phyloP scores from a whole-genome alignment of 2,888 invertebrate species.

The Hirtodrosophila trivittata region DNA sequence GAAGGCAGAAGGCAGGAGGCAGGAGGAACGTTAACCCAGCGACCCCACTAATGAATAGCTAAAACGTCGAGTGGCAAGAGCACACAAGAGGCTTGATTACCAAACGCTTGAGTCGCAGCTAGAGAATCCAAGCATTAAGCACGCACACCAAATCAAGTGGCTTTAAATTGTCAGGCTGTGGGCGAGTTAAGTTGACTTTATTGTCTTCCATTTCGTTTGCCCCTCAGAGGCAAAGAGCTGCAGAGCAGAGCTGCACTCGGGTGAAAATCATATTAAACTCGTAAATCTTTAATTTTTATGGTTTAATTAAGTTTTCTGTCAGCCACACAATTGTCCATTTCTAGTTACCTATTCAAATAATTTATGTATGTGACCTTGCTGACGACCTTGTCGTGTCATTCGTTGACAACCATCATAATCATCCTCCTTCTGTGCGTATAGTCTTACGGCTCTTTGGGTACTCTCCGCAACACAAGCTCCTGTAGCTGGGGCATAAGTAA shows the following conservation, averaged over 20 bases:
- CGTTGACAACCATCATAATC: slow-evolving; percentile 14
- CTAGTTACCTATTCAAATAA: neutral
- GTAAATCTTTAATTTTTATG: slow-evolving; percentile 74
- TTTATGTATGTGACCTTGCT: slow-evolving; percentile 50
- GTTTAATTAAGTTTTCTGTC: slow-evolving; percentile 55
- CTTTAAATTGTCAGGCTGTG: slow-evolving; percentile 65
- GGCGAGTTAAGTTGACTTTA: slow-evolving; percentile 38
- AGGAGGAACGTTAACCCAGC: slow-evolving; percentile 11
- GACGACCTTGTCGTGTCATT: slow-evolving; percentile 60
- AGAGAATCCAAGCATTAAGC: slow-evolving; percentile 67
- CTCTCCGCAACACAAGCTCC: too few species aligned
- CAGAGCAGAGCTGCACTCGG: slow-evolving; percentile 19
- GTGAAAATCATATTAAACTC: slow-evolving; percentile 44
- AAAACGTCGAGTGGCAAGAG: slow-evolving; percentile 54
- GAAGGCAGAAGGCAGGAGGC: neutral
- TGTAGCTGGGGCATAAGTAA: slow-evolving; percentile 54
- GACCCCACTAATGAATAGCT: slow-evolving; percentile 54
- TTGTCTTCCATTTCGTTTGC: slow-evolving; percentile 19
- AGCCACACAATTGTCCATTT: slow-evolving; percentile 9
- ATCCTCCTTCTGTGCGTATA: neutral
- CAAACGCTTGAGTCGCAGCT: slow-evolving; percentile 43
- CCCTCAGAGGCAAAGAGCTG: slow-evolving; percentile 4
- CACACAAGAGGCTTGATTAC: slow-evolving; percentile 54
- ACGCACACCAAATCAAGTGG: slow-evolving; percentile 75
- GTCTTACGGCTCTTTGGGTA: neutral